Conservation (phyloP, 2,888 invertebrate genomes). For the Coenonympha arcania region DNA sequence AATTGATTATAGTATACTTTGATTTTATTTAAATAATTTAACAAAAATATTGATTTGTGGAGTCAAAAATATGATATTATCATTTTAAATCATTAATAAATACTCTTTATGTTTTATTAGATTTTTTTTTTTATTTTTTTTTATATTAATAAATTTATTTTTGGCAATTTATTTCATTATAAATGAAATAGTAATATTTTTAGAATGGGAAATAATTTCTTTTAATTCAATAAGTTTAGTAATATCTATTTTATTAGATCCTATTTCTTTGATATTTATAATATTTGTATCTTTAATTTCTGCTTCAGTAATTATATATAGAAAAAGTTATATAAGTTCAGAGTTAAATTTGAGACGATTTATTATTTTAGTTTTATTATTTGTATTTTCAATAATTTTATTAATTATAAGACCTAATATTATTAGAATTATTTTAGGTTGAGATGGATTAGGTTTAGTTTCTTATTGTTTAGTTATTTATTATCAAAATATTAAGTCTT, state of each 20-base stretch:
- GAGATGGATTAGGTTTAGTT: slow-evolving; percentile 80
- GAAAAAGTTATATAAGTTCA: slow-evolving; percentile 75
- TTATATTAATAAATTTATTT: slow-evolving; percentile 48
- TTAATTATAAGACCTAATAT: slow-evolving; percentile 81
- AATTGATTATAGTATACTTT: slow-evolving; percentile 29
- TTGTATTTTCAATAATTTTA: slow-evolving; percentile 79
- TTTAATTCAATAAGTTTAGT: slow-evolving; percentile 64
- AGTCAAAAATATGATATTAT: slow-evolving; percentile 69
- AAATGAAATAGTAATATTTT: slow-evolving; percentile 38
- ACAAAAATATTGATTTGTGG: slow-evolving; percentile 80
- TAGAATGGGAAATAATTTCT: slow-evolving; percentile 72
- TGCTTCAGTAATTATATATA: slow-evolving; percentile 78
- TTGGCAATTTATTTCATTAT: slow-evolving; percentile 59
- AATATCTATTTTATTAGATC: slow-evolving; percentile 77
- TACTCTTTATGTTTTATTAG: slow-evolving; percentile 54
- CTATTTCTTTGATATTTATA: slow-evolving; percentile 77
- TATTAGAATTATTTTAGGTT: slow-evolving; percentile 80
- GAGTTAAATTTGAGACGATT: slow-evolving; percentile 77
- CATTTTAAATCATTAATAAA: slow-evolving; percentile 70
- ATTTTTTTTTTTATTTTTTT: slow-evolving; percentile 64
- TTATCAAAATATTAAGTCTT: slow-evolving; percentile 79
- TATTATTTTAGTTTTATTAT: slow-evolving; percentile 77
- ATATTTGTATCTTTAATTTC: slow-evolving; percentile 79
- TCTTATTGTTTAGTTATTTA: slow-evolving; percentile 83
- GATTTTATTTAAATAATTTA: slow-evolving; percentile 78